Base-by-base conservation (phyloP, 2,888 invertebrate genomes). In the Macropis europaea region DNA sequence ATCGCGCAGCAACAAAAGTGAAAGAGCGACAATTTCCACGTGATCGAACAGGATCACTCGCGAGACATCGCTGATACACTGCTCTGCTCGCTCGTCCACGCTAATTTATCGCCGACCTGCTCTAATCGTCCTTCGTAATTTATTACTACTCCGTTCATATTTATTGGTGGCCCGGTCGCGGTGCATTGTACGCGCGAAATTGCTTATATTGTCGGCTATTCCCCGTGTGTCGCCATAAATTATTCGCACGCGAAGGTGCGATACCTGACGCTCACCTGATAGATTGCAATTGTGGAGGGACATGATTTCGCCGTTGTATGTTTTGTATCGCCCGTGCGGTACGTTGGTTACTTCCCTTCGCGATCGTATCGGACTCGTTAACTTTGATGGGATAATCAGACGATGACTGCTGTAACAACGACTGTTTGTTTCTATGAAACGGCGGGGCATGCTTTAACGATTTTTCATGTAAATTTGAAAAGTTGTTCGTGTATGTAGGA, bases 41-140 rank as follows among this genome's bases (percentile, higher is more conserved):
- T n/a, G 50, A 63, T 69, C 59, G 42, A 42, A 56, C 52, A 38
- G n/a, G 28, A 67, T 50, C 54, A 48, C 11, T 40, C 26, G 50
- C 43, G 36, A 48, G 54, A 50, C 61, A 28, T 62, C 43, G 28
- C 59, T 56, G 63, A 70, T 73, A 70, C 47, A 60, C 30, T 15
- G 24, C 13, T 30, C 22, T 15, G 28, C 54, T 52, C 22, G 28
- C 54, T 52, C 67, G 71, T 73, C 47, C 56, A 42, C 50, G 60
- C 48, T 69, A 79, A 79, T 79, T 79, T 76, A 79, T 79, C 59
- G 73, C 30, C 63, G 40, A 43, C 45, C 47, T 48, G 50, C 66
- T 50, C 78, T 80, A 80, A 80, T 80, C 80, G 81, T 81, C 66
- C 73, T 56, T 50, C 63, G 78, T 79, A 79, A 79, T 79, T 77